Base-by-base conservation (phyloP, 2,113 vertebrate species). In the Hippocampus abdominalis region DNA sequence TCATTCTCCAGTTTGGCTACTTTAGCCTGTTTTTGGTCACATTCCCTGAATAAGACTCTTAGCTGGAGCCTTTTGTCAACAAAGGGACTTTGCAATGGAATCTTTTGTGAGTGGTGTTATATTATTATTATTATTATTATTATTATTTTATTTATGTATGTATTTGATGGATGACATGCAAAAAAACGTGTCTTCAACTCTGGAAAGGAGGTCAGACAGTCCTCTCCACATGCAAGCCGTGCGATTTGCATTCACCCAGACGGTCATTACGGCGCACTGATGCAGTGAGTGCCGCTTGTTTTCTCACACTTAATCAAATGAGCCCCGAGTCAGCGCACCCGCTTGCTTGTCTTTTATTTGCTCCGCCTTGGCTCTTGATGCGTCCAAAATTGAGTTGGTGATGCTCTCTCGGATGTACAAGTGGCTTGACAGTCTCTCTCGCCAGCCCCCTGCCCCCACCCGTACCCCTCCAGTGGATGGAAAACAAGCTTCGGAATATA, bases 301-400 rank as follows among this genome's bases (percentile, higher is more conserved):
- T 76, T 71, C 68, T 75, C 70, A 3, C 76, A 74, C 67, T 79
- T 80, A 78, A 84, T 81, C 70, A 78, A 72, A 76, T 78, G 60
- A 79, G 75, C 66, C 42, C 23, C 62, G 21, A 78, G 81, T 84
- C 84, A 74, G 49, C 29, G n/a, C 49, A 63, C 66, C 73, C 64
- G 67, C 81, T 81, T 68, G 53, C 40, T 78, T 66, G 36, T 71
- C 72, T 74, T 74, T 75, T 79, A 72, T 83, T 82, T 70, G 64
- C 44, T 72, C 68, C 21, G 48, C 8, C 6, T 54, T 71, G 68
- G 69, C 76, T 39, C 68, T 71, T 53, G 68, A 70, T 79, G 66
- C 73, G 73, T 79, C 66, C 56, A 40, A 81, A 86, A 79, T 75
- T 12, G 72, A 83, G 69, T 79, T 2, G 67, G 71, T 46, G 18